A percentile compares a stretch with the other conserved stretches of the same genome.
Evolutionary conservation across 2,888 invertebrate genomes (phyloP).

Genomic region (Thysanoteuthis rhombus): DNA sequence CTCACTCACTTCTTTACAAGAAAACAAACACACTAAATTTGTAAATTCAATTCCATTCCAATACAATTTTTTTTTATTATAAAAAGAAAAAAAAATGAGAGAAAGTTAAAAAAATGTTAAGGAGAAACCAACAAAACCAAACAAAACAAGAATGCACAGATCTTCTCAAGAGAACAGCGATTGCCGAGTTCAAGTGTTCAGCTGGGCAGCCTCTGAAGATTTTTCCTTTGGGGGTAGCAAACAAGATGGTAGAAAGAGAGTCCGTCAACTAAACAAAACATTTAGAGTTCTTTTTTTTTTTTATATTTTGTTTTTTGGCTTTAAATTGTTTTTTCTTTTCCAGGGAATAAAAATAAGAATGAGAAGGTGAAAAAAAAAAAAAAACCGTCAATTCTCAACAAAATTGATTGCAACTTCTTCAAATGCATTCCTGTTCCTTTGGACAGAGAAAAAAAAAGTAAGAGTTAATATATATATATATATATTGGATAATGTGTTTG

Average conservation of each 20-base stretch:
- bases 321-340: too few relatives aligned
- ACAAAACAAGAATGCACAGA: background rate
- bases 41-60: conserved; percentile 26
- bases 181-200: background rate
- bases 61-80: conserved; percentile 19
- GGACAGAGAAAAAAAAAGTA: background rate
- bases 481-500: background rate
- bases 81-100: background rate
- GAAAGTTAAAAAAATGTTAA: background rate
- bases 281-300: background rate
- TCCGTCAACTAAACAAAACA: conserved; percentile 12
- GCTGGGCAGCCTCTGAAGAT: background rate
- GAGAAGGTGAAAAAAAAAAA: background rate
- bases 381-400: background rate
- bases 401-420: background rate
- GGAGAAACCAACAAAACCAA: conserved; percentile 1
- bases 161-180: background rate
- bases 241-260: background rate
- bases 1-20: background rate
- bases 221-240: background rate
- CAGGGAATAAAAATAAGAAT: too few relatives aligned
- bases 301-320: background rate
- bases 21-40: background rate
- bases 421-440: conserved; percentile 12
- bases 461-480: background rate